Conservation (phyloP, 2,888 invertebrate genomes). For the Temnothorax rugatulus region DNA sequence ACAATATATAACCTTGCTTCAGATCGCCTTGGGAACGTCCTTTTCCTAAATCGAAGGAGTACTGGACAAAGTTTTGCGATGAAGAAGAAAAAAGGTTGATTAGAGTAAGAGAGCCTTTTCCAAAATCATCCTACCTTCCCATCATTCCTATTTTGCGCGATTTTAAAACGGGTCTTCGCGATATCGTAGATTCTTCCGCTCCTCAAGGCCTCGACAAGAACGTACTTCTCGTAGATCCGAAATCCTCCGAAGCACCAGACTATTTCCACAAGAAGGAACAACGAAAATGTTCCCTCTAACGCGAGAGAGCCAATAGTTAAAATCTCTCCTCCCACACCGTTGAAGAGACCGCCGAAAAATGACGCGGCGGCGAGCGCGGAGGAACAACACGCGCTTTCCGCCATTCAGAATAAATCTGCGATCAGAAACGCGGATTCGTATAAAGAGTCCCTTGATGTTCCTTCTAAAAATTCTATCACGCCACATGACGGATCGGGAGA, state of each 20-base stretch:
- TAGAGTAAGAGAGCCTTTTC: slow-evolving; percentile 78
- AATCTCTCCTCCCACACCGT: slow-evolving; percentile 64
- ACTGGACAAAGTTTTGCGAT: slow-evolving; percentile 78
- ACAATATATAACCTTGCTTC: slow-evolving; percentile 20
- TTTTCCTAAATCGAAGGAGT: slow-evolving; percentile 71
- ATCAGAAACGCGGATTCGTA: not conserved
- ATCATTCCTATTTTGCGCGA: slow-evolving; percentile 35
- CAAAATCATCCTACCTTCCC: slow-evolving; percentile 59
- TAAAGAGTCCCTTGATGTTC: not conserved
- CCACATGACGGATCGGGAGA: slow-evolving; percentile 38
- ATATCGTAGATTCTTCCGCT: slow-evolving; percentile 23
- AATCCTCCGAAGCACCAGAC: not conserved
- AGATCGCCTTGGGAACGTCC: slow-evolving; percentile 78
- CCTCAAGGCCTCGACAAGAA: slow-evolving; percentile 14
- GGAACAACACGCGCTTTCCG: slow-evolving; percentile 8
- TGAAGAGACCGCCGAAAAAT: slow-evolving; percentile 8
- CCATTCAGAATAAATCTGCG: slow-evolving; percentile 15
- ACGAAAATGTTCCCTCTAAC: not conserved
- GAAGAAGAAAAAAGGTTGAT: slow-evolving; percentile 75
- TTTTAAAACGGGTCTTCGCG: not conserved
- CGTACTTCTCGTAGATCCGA: slow-evolving; percentile 42
- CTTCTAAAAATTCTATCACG: slow-evolving; percentile 42
- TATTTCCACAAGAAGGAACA: not conserved
- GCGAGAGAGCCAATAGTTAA: slow-evolving; percentile 45
- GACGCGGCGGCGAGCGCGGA: not conserved